phyloP scores from a whole-genome alignment of 2,797 vertebrate genomes.

The Notoglanidium macrostoma region DNA sequence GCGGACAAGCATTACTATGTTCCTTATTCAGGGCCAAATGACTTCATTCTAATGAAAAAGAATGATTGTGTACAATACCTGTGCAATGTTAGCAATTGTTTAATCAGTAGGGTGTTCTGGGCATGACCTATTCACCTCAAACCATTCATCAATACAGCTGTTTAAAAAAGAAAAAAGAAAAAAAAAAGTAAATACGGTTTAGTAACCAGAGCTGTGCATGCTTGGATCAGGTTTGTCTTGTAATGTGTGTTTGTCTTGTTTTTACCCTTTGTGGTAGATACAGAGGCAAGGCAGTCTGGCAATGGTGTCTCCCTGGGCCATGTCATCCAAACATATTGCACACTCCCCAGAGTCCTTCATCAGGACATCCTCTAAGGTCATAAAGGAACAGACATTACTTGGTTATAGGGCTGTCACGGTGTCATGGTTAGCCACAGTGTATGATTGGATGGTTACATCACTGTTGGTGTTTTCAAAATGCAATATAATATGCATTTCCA shows the following conservation, averaged over 20 bases:
- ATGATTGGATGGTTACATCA: background rate
- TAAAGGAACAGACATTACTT: constrained; percentile 34
- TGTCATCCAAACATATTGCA: constrained; percentile 93
- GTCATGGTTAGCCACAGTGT: background rate
- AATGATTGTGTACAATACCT: constrained; percentile 10
- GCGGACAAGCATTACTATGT: background rate
- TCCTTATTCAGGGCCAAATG: background rate
- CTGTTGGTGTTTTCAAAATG: background rate
- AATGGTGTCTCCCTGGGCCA: constrained; percentile 96
- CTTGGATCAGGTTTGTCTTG: background rate
- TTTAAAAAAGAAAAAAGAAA: background rate
- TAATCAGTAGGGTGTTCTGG: constrained; percentile 94
- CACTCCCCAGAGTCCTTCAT: constrained; percentile 96
- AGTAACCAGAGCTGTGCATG: background rate
- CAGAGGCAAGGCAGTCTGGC: constrained; percentile 96
- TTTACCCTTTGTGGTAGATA: constrained; percentile 96
- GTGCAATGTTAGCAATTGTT: constrained; percentile 52
- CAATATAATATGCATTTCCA: background rate
- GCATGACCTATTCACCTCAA: constrained; percentile 96
- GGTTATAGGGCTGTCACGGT: background rate
- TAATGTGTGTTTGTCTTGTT: constrained; percentile 9
- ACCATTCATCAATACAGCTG: constrained; percentile 99
- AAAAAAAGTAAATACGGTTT: constrained; percentile 30
- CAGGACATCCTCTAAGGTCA: constrained; percentile 90
- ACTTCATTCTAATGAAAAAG: background rate